Evolutionary conservation across 2,888 invertebrate genomes (phyloP), one percentile per base, ranked within the genome.

Genomic region (Stenodema calcarata): DNA sequence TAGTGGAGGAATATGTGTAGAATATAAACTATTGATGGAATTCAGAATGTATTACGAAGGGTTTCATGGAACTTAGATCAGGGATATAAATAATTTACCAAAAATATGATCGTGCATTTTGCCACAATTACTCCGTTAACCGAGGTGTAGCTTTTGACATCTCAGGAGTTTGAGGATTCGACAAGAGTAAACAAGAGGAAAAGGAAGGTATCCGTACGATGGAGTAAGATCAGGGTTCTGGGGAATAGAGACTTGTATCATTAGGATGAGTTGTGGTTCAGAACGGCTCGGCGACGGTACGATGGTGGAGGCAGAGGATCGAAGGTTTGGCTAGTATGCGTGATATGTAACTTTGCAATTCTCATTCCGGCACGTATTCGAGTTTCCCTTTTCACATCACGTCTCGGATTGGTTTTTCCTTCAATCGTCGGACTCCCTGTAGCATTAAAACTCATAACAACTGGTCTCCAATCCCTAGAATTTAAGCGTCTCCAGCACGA

Each of bases 361-460:
- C 82, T 82, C 82, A 82, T 82, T 82, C 82, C 41, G 69, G 69
- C 62, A 69, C 82, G 82, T 82, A 82, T 62, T 41, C 44, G 80
- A 41, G 62, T 82, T 82, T 82, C 18, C 82, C 82, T 35, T 82
- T 82, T 82, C 82, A 69, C 82, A 44, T 82, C 82, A 82, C 82
- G 82, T 82, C 82, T 82, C 62, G 70, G 47, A 82, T 82, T 82
- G 82, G 82, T 82, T 82, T 82, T 82, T 62, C 80, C 82, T 82
- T 82, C 82, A 82, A 82, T 82, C 82, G 82, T 82, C 82, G 82
- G 82, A 69, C 82, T 82, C 82, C 82, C 82, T 30, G 69, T 69
- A 41, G 70, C 82, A 82, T 82, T 82, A 82, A 70, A 82, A 54
- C 82, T 82, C 82, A 82, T 82, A 82, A 82, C 82, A 82, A 82